Percentiles rank a stretch among this genome's conserved stretches.
phyloP scores from a whole-genome alignment of 1,140 invertebrate species.

The Manduca sexta region DNA sequence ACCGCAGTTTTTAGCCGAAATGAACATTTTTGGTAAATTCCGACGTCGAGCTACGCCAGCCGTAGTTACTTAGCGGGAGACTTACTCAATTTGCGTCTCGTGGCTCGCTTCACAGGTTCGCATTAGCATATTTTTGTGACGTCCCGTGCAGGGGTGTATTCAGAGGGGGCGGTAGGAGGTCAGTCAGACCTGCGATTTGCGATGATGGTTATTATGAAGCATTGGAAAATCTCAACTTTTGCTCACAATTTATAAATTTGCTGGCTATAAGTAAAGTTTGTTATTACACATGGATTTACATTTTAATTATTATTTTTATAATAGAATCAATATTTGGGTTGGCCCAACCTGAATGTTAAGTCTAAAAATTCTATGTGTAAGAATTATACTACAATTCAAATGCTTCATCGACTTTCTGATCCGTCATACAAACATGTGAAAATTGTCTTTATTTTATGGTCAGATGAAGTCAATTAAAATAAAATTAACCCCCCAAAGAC shows the following conservation, averaged over 20 bases:
- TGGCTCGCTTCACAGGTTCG: slow-evolving; percentile 28
- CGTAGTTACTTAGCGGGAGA: slow-evolving; percentile 7
- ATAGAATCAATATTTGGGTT: no score
- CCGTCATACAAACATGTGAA: no score
- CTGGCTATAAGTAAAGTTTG: no score
- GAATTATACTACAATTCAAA: no score
- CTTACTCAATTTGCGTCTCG: slow-evolving; percentile 32
- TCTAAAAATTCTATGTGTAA: no score
- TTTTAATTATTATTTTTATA: not conserved
- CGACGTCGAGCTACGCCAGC: not conserved
- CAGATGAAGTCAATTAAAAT: not conserved
- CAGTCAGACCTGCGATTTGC: not conserved
- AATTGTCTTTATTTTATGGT: no score
- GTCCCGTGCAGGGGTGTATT: slow-evolving; percentile 25
- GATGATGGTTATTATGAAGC: no score
- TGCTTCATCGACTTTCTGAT: no score
- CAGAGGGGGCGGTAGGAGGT: slow-evolving; percentile 33
- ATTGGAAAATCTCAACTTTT: no score
- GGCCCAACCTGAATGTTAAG: no score
- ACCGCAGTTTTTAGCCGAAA: not conserved
- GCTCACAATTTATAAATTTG: no score
- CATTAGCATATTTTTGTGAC: slow-evolving; percentile 59
- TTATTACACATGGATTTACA: no score
- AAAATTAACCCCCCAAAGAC: not conserved
- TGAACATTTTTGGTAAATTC: not conserved